Evolutionary conservation across 2,113 vertebrate genomes (phyloP), one percentile per base, ranked within the genome.

Genomic region (Saguinus midas): DNA sequence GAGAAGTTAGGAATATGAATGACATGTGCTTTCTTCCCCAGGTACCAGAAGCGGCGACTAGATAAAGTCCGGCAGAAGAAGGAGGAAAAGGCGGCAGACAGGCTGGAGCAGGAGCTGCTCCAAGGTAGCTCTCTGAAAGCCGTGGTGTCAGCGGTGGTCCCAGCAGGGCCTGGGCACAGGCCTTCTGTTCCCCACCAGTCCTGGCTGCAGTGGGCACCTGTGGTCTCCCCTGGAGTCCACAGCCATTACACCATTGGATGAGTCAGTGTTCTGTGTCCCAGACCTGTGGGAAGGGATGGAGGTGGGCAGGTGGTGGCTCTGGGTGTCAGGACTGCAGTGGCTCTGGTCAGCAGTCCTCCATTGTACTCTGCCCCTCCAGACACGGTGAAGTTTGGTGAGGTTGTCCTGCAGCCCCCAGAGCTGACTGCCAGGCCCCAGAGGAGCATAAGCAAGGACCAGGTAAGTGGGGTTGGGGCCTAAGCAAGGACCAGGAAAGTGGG

Each of bases 301-400:
- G 1, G 14, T 9, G 4, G 25, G 37, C 6, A 27, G 27, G 35
- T 64, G 25, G 40, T 10, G 8, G 52, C 50, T 48, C 52, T 8
- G 23, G 57, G 75, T 14, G 5, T 50, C 11, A 1, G 29, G 40
- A 1, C n/a, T 32, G 3, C 0, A 3, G n/a, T 20, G 27, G 27
- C 18, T 43, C 25, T 35, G 40, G n/a, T 57, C 68, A 7, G 23
- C 23, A 37, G 85, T 8, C 73, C 37, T 86, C 72, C 79, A 12
- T 23, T 2, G 1, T 32, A 5, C 27, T 80, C 2, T 58, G 73
- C 3, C 48, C n/a, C 18, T 35, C 12, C 80, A 99, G 99, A 99
- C 96, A 58, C 97, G 0, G 98, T 99, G 90, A 94, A 98, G 0
- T 99, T 99, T 9, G 99, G 99, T 25, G 99, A 99, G 40, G 99